Conservation (phyloP, 2,113 vertebrate genomes). For the Micromys minutus region DNA sequence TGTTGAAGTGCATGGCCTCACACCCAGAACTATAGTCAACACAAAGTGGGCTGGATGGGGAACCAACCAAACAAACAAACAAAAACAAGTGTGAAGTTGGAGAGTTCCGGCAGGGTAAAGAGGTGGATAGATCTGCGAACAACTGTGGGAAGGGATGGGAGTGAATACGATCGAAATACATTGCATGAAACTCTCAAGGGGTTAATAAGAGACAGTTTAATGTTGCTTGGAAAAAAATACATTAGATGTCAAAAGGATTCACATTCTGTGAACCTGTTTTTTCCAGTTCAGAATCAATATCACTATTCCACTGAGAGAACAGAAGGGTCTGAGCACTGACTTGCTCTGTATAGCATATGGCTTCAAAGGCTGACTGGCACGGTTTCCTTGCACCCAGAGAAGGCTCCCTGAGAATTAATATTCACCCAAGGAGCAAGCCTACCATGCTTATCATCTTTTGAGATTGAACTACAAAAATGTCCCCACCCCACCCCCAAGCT, state of each 20-base stretch:
- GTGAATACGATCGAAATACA: neutral
- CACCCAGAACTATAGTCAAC: neutral
- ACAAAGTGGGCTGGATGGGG: neutral
- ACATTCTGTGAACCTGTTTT: neutral
- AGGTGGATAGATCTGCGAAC: neutral
- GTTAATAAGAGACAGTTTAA: neutral
- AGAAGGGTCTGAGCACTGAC: neutral
- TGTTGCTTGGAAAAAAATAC: no score
- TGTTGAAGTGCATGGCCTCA: no score
- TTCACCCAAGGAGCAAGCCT: neutral
- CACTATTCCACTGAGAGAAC: no score
- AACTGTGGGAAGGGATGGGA: neutral
- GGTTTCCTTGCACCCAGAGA: neutral
- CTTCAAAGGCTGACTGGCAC: neutral
- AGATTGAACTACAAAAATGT: neutral
- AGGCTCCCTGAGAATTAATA: neutral
- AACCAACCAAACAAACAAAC: no score
- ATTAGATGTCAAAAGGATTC: neutral
- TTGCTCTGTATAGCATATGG: neutral
- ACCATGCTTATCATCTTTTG: neutral
- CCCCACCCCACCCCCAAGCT: fast-evolving
- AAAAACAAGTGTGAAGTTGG: neutral
- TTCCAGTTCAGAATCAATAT: neutral
- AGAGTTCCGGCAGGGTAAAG: neutral
- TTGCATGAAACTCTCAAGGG: no score